Conservation (phyloP, 2,113 vertebrate genomes). For the Antennarius striatus region DNA sequence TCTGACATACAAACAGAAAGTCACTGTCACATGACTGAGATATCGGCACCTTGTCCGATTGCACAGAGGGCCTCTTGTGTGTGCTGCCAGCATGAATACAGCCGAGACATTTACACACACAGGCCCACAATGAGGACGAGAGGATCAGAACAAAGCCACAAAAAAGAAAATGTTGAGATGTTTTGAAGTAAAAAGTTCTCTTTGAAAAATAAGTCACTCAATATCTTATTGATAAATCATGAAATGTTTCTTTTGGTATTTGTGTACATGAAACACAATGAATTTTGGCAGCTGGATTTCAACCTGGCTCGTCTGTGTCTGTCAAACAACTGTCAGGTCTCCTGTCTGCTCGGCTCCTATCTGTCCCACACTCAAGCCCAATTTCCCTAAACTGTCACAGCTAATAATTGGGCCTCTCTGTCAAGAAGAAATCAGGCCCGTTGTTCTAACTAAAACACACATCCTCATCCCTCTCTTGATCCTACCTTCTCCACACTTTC, state of each 20-base stretch:
- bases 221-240: slow-evolving; percentile 5
- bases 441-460: slow-evolving; percentile 69
- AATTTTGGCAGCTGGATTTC: slow-evolving; percentile 31
- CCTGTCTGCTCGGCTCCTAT: slow-evolving; percentile 50
- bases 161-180: background rate
- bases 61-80: slow-evolving; percentile 70
- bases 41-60: slow-evolving; percentile 80
- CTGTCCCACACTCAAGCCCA: slow-evolving; percentile 65
- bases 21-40: slow-evolving; percentile 79
- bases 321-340: slow-evolving; percentile 54
- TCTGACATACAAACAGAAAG: slow-evolving; percentile 75
- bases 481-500: slow-evolving; percentile 14
- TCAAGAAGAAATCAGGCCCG: slow-evolving; percentile 65
- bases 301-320: slow-evolving; percentile 32
- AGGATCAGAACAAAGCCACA: slow-evolving; percentile 8
- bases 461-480: slow-evolving; percentile 41
- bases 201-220: background rate
- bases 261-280: slow-evolving; percentile 17
- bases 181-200: background rate
- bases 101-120: slow-evolving; percentile 47
- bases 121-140: slow-evolving; percentile 22
- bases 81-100: slow-evolving; percentile 70
- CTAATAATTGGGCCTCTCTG: slow-evolving; percentile 76
- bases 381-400: slow-evolving; percentile 74
- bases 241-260: background rate